phyloP scores from a whole-genome alignment of 2,797 vertebrate species.

The Protosalanx chinensis region DNA sequence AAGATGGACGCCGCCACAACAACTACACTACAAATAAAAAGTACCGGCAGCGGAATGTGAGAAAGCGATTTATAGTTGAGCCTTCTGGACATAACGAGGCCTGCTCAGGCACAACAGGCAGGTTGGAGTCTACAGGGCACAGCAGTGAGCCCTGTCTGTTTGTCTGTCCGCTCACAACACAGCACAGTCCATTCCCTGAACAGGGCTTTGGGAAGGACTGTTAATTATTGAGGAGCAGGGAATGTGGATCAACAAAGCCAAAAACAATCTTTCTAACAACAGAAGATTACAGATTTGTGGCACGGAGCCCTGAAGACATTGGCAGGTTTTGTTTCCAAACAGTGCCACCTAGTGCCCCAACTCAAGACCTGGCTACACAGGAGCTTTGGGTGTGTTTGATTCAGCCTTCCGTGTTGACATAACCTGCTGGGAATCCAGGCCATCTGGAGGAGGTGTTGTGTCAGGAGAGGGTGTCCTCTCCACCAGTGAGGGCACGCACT shows the following conservation, averaged over 20 bases:
- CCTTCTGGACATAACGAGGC: constrained; percentile 17
- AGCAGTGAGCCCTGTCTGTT: not conserved
- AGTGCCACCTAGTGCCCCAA: constrained; percentile 10
- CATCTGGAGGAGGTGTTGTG: not conserved
- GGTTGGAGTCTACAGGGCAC: constrained; percentile 3
- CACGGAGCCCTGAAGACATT: not conserved
- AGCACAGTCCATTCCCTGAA: not conserved
- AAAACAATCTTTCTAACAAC: not conserved
- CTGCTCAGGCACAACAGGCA: constrained; percentile 39
- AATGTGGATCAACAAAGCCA: not conserved
- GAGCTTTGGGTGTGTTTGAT: too few relatives aligned
- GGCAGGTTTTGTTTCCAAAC: not conserved
- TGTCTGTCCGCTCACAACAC: not conserved
- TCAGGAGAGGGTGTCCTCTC: not conserved
- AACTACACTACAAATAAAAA: constrained; percentile 10
- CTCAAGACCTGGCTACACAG: not conserved
- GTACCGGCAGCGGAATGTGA: constrained; percentile 27
- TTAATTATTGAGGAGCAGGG: constrained; percentile 4
- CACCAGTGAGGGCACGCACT: not conserved
- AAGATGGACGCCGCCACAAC: constrained; percentile 6
- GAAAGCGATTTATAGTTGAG: constrained; percentile 45
- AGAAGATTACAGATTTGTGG: not conserved
- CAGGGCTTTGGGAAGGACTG: not conserved
- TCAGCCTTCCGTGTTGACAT: too few relatives aligned
- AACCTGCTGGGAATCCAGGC: not conserved